Base-by-base conservation (phyloP, 2,888 invertebrate species). In the Oxycera nigricornis region DNA sequence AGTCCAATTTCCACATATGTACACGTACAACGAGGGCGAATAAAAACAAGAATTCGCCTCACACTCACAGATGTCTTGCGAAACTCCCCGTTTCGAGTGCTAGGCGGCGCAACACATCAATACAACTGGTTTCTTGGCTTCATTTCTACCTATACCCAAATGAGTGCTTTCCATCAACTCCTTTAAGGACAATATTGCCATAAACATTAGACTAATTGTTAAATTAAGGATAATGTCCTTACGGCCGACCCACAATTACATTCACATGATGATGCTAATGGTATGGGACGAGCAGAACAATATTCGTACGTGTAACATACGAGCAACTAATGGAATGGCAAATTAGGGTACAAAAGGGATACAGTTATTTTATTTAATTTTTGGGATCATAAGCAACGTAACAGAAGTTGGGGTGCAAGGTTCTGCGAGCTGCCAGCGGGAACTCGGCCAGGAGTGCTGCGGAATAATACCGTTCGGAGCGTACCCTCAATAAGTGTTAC, bases 181-280 rank as follows among this genome's bases (percentile, higher is more conserved):
- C 73, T 55, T 73, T 73, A 73, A 73, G 73, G 73, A 65, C 31
- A 50, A 73, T 65, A 52, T 73, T 65, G 73, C 67, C 65, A 65
- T 75, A 75, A 75, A 76, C 75, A 46, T 75, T 76, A 73, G 67
- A 62, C 75, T 73, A 76, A 76, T 76, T 76, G 67, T 75, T 76
- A 76, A 76, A 76, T 76, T 76, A 75, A 75, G 72, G 75, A 61
- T 76, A 75, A 75, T 73, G 73, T 73, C 73, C 72, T 73, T 75
- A 68, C 46, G 70, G 50, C 39, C 73, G 61, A 74, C 74, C 76
- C 76, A 68, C 55, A 76, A 74, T 72, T 55, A 70, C 52, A 67
- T 52, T 55, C 62, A 24, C 46, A 70, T 70, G 70, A 70, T 68
- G 50, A 50, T 70, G 65, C 39, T 65, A 65, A 65, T 65, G 65